Evolutionary conservation across 2,797 vertebrate genomes (phyloP).

Genomic region (Setipinna tenuifilis): DNA sequence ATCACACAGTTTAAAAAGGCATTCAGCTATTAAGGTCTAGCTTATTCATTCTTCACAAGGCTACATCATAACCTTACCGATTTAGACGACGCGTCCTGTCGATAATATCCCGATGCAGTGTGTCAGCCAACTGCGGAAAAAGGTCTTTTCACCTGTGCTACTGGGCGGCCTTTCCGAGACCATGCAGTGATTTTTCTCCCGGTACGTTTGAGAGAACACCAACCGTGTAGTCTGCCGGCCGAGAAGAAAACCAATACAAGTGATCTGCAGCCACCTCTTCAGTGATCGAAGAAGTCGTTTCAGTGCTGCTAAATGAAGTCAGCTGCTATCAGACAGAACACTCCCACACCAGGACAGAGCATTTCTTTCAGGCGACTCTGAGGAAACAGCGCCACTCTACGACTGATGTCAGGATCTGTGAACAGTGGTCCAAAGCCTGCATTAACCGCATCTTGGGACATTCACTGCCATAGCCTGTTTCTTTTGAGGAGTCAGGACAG

Average conservation of each 20-base stretch:
- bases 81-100: background rate
- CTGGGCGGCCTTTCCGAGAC: background rate
- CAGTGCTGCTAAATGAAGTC: constrained; percentile 3
- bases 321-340: constrained; percentile 6
- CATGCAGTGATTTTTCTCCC: constrained; percentile 1
- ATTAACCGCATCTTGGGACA: background rate
- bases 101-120: constrained; percentile 11
- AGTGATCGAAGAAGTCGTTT: background rate
- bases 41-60: background rate
- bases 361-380: background rate
- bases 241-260: background rate
- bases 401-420: background rate
- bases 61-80: constrained; percentile 5
- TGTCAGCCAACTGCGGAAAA: background rate
- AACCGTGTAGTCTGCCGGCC: background rate
- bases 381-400: constrained; percentile 8
- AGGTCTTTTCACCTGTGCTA: constrained; percentile 16
- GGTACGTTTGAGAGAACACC: background rate
- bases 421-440: constrained; percentile 8
- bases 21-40: background rate
- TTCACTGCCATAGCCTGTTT: too few species aligned
- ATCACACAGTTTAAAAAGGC: background rate
- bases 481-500: too few species aligned
- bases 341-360: background rate
- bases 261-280: background rate